phyloP scores from a whole-genome alignment of 35 echinoderm and acorn worm species.

The Patiria miniata region DNA sequence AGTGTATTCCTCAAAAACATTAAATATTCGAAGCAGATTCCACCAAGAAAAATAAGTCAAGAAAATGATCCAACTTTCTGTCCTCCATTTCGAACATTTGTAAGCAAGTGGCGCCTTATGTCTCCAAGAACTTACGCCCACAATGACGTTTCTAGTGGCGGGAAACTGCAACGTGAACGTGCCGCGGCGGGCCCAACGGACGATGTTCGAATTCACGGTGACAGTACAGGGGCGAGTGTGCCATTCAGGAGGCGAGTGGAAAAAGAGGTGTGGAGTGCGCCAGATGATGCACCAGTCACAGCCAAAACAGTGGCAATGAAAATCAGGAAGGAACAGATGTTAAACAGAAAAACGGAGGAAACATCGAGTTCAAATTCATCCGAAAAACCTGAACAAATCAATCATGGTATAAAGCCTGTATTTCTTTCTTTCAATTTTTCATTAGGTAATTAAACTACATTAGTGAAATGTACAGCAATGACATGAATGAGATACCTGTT shows the following conservation, averaged over 20 bases:
- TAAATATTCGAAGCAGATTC: background rate
- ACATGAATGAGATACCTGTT: no score
- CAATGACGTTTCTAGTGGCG: background rate
- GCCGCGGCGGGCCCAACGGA: no score
- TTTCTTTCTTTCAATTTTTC: no score
- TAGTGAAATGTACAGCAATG: no score
- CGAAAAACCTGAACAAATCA: background rate
- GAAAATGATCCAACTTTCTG: background rate
- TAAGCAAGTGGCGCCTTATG: background rate
- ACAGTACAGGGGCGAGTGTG: background rate
- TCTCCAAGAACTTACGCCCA: background rate
- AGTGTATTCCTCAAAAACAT: background rate
- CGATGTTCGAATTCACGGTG: background rate
- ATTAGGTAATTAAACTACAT: no score
- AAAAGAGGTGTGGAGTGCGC: background rate
- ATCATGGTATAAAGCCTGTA: background rate
- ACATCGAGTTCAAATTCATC: background rate
- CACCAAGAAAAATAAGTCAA: background rate
- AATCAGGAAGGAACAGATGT: conserved; percentile 8
- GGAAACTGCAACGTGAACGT: no score
- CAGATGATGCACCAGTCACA: background rate
- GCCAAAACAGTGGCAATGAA: conserved; percentile 11
- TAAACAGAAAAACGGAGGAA: background rate
- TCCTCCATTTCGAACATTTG: background rate
- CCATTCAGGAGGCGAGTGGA: background rate